Evolutionary conservation across 2,113 vertebrate genomes (phyloP), one percentile per base, ranked within the genome.

Genomic region (Pangasianodon hypophthalmus): DNA sequence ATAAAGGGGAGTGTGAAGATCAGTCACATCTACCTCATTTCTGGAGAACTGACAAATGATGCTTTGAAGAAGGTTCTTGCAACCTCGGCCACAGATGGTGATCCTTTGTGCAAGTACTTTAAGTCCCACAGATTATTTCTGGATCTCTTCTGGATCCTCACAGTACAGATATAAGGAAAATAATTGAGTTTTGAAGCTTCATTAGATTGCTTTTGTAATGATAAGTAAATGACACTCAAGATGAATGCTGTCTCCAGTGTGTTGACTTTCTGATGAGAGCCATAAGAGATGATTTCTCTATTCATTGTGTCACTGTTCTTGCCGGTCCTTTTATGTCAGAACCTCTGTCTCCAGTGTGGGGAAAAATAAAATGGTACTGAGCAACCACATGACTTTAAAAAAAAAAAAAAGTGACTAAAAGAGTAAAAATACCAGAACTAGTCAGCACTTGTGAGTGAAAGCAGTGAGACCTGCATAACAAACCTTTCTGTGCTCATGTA

Each of bases 221-320:
- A 62, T 13, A 62, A 21, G 73, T 79, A 62, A 87, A 80, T 77
- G 24, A 46, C 24, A 60, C 26, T 79, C 56, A 62, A 44, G 29
- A 62, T 48, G 54, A 56, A 79, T 60, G 41, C 32, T 79, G 19
- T 73, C 67, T 58, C 24, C 41, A 46, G 86, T 2, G 26, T 87
- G 86, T 87, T 77, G 54, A 46, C 71, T 77, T 87, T 77, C 13
- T 77, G 85, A 77, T 87, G 86, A 58, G 52, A 77, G 48, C 32
- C 32, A 29, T 79, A 77, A 79, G 37, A 46, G 52, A 46, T 29
- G 26, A 24, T 58, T 46, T 77, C 13, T 18, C 37, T 79, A 48
- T 79, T 60, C 44, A 46, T 14, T n/a, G 32, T 19, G 52, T 87
- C 26, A 0, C 11, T 19, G 71, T 73, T 71, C 67, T 41, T 52